Evolutionary conservation across 1,140 invertebrate species (phyloP).

Genomic region (Drosophila nigromelanica): DNA sequence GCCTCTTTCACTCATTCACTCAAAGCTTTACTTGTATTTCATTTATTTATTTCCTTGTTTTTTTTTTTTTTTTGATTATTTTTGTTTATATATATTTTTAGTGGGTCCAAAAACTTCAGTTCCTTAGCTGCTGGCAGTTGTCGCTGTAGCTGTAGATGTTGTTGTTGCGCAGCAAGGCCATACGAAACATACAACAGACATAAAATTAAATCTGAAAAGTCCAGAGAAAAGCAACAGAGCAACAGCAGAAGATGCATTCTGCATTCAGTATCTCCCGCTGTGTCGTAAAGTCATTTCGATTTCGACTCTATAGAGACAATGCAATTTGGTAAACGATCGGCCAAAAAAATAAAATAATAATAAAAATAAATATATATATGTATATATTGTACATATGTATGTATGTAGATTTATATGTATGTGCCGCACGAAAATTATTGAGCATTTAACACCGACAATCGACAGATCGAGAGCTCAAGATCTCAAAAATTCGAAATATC

Average conservation of each 20-base stretch:
- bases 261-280: slow-evolving; percentile 63
- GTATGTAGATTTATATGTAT: slow-evolving; percentile 19
- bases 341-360: slow-evolving; percentile 10
- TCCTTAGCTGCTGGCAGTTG: slow-evolving; percentile 14
- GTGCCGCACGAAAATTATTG: slow-evolving; percentile 66
- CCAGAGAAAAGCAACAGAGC: slow-evolving; percentile 37
- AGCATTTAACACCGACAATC: slow-evolving; percentile 70
- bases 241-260: slow-evolving; percentile 58
- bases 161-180: slow-evolving; percentile 62
- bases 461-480: slow-evolving; percentile 45
- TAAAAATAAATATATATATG: slow-evolving; percentile 11
- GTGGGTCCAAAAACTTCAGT: slow-evolving; percentile 59
- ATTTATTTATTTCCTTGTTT: slow-evolving; percentile 53
- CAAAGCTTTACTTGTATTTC: slow-evolving; percentile 20
- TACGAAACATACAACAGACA: slow-evolving; percentile 74
- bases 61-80: slow-evolving; percentile 51
- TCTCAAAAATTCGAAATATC: slow-evolving; percentile 50
- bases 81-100: slow-evolving; percentile 64
- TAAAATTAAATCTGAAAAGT: slow-evolving; percentile 74
- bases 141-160: slow-evolving; percentile 13
- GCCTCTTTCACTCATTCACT: slow-evolving; percentile 12
- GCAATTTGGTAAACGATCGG: slow-evolving; percentile 35
- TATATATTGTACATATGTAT: neutral
- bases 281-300: slow-evolving; percentile 48
- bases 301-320: slow-evolving; percentile 40